A percentile compares a stretch with the other conserved stretches of the same genome.
phyloP scores from a whole-genome alignment of 2,888 invertebrate species.

The Watsonalla cultraria region DNA sequence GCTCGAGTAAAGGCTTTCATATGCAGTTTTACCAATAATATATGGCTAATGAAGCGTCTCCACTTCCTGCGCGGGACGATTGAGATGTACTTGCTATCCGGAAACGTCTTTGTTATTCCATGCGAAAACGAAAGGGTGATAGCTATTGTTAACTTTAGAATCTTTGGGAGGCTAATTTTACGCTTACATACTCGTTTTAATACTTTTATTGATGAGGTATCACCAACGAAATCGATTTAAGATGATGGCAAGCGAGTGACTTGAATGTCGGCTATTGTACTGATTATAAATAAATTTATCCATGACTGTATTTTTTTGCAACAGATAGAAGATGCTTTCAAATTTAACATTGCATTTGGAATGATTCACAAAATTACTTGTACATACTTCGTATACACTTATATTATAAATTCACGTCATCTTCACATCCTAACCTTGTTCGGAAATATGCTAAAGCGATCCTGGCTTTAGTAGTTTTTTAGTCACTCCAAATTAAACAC shows the following conservation, averaged over 20 bases:
- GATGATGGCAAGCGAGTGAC: background rate
- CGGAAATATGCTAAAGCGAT: no score
- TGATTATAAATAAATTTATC: no score
- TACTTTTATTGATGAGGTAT: conserved; percentile 12
- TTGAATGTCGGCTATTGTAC: background rate
- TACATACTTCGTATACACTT: no score
- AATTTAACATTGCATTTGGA: no score
- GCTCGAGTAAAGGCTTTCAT: conserved; percentile 47
- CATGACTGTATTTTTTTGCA: no score
- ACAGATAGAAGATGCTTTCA: no score
- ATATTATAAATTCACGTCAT: no score
- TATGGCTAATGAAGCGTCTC: conserved; percentile 61
- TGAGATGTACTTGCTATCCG: conserved; percentile 65
- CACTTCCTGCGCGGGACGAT: conserved; percentile 61
- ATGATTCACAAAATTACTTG: no score
- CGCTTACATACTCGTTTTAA: conserved; percentile 29
- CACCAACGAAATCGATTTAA: conserved; percentile 30
- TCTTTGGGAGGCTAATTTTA: conserved; percentile 34
- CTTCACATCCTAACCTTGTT: no score
- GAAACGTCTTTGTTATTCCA: conserved; percentile 56
- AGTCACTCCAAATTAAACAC: background rate
- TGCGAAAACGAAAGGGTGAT: conserved; percentile 54
- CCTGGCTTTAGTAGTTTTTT: no score
- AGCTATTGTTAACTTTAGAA: conserved; percentile 28
- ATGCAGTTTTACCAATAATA: conserved; percentile 44